Conservation (phyloP, 1,140 invertebrate species). For the Sycophaga agraensis region DNA sequence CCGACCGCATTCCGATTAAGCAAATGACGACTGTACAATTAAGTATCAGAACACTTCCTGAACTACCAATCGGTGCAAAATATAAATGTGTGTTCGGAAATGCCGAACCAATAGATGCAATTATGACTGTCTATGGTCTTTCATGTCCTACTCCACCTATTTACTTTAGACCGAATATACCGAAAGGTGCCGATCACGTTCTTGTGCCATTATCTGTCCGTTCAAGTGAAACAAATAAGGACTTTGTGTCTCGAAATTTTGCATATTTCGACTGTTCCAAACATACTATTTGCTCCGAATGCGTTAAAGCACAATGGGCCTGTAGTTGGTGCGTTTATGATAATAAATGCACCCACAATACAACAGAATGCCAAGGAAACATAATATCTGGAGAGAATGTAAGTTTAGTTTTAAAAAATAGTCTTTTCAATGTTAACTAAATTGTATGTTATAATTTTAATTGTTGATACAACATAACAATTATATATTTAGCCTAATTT, state of each 20-base stretch:
- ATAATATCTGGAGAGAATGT: slow-evolving; percentile 83
- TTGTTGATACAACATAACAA: too few relatives aligned
- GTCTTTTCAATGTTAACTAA: too few relatives aligned
- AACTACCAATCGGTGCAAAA: slow-evolving; percentile 83
- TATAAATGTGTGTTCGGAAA: slow-evolving; percentile 91
- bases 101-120: slow-evolving; percentile 82
- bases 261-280: slow-evolving; percentile 92
- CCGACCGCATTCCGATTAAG: slow-evolving; percentile 85
- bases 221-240: slow-evolving; percentile 91
- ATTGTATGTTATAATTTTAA: too few relatives aligned
- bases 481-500: too few relatives aligned
- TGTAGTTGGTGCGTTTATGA: slow-evolving; percentile 97
- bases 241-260: slow-evolving; percentile 91
- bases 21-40: slow-evolving; percentile 83
- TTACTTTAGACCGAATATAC: slow-evolving; percentile 75
- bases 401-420: slow-evolving; percentile 43
- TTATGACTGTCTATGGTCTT: slow-evolving; percentile 76
- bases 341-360: slow-evolving; percentile 90
- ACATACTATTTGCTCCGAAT: slow-evolving; percentile 82
- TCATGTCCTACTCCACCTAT: slow-evolving; percentile 83
- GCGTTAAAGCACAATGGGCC: slow-evolving; percentile 85
- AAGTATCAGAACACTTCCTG: slow-evolving; percentile 85
- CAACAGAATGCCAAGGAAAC: slow-evolving; percentile 71
- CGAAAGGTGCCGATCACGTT: slow-evolving; percentile 81
- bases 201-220: slow-evolving; percentile 89